Percentiles rank a stretch among this genome's conserved stretches.
Evolutionary conservation across 2,888 invertebrate genomes (phyloP).

Genomic region (Plutella xylostella): DNA sequence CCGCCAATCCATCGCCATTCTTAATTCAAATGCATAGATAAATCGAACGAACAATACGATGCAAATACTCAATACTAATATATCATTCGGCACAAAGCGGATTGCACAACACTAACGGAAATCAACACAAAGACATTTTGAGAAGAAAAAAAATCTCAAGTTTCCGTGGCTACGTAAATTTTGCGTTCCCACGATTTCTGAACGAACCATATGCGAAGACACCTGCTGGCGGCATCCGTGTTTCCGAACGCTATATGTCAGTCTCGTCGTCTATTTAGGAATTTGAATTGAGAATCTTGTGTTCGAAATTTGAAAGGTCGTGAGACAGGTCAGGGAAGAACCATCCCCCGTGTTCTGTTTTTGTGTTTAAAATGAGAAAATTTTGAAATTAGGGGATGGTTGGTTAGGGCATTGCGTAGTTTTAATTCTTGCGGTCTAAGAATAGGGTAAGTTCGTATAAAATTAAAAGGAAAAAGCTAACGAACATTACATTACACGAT

Average conservation of each 20-base stretch:
- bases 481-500: too few relatives aligned
- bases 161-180: constrained; percentile 54
- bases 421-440: background rate
- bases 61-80: constrained; percentile 26
- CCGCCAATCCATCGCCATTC: too few relatives aligned
- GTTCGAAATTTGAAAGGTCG: constrained; percentile 30
- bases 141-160: constrained; percentile 27
- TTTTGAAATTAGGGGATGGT: background rate
- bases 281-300: background rate
- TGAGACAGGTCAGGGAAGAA: constrained; percentile 57
- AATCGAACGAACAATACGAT: constrained; percentile 18
- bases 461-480: too few relatives aligned
- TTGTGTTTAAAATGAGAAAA: background rate
- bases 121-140: constrained; percentile 22
- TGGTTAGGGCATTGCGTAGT: too few relatives aligned
- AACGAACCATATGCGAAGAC: constrained; percentile 32
- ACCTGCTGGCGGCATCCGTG: constrained; percentile 31
- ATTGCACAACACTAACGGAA: constrained; percentile 33
- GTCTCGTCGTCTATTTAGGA: background rate
- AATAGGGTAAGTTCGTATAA: background rate
- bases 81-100: constrained; percentile 29
- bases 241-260: background rate
- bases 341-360: constrained; percentile 1
- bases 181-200: constrained; percentile 47
- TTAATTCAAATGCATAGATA: constrained; percentile 23